phyloP scores from a whole-genome alignment of 2,797 vertebrate genomes.

The Scomberomorus guttatus region DNA sequence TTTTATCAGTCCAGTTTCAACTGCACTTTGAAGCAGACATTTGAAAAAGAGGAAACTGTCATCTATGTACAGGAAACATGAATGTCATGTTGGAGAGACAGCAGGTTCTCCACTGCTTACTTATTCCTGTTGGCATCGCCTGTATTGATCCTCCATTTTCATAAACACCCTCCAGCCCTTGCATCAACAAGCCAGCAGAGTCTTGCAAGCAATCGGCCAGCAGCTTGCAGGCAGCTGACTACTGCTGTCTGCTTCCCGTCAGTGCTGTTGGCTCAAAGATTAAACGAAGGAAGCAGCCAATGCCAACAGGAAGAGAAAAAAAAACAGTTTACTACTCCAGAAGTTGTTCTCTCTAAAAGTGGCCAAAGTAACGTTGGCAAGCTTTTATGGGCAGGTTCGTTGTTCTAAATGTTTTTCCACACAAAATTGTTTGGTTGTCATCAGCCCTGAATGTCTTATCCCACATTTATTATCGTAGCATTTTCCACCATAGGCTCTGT shows the following conservation, averaged over 20 bases:
- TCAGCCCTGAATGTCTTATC: too few relatives aligned
- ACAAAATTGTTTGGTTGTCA: neutral
- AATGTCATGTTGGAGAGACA: conserved; percentile 25
- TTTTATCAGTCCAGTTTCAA: conserved; percentile 18
- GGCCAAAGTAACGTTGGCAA: neutral
- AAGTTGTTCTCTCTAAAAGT: conserved; percentile 10
- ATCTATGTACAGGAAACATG: conserved; percentile 29
- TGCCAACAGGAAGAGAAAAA: conserved; percentile 38
- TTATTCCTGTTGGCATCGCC: conserved; percentile 41
- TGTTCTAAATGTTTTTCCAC: neutral
- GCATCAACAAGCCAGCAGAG: conserved; percentile 42
- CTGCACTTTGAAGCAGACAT: conserved; percentile 12
- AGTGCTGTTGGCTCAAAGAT: conserved; percentile 40
- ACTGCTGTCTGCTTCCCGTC: conserved; percentile 39
- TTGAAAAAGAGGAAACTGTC: conserved; percentile 33
- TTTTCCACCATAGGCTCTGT: neutral
- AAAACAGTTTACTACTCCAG: conserved; percentile 14
- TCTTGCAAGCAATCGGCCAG: conserved; percentile 41
- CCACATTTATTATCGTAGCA: neutral
- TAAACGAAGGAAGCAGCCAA: conserved; percentile 38
- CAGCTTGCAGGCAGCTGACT: conserved; percentile 43
- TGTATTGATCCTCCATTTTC: conserved; percentile 44
- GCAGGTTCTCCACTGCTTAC: conserved; percentile 17
- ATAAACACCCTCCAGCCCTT: conserved; percentile 24
- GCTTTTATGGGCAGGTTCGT: neutral